Percentiles rank a stretch among this genome's conserved stretches.
These are phyloP conservation scores for Sialis lutaria DNA, from an alignment of 2,888 invertebrate species.

Conservation along the genomic window DNA sequence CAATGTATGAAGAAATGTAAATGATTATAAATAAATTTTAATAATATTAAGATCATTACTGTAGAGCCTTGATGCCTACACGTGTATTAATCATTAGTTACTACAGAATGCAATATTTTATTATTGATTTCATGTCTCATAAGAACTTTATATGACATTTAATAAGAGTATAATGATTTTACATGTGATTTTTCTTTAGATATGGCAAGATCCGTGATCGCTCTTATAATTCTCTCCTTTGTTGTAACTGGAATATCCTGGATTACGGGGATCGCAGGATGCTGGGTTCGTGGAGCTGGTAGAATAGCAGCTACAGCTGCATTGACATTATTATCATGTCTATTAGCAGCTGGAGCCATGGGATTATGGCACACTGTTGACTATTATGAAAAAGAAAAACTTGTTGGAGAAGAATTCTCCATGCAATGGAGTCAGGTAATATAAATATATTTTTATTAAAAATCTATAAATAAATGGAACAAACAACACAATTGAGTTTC, in stretches of 20 bases:
- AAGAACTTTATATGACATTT: too few species aligned
- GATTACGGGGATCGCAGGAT: slow-evolving; percentile 91
- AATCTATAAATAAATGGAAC: too few species aligned
- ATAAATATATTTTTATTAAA: neutral
- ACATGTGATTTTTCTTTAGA: slow-evolving; percentile 25
- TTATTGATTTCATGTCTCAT: too few species aligned
- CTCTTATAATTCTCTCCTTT: slow-evolving; percentile 84
- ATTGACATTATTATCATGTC: slow-evolving; percentile 69
- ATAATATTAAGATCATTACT: too few species aligned
- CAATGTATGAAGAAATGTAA: too few species aligned
- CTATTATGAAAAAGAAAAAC: slow-evolving; percentile 87
- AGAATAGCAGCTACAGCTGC: slow-evolving; percentile 89
- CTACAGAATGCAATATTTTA: too few species aligned
- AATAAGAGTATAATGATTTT: too few species aligned
- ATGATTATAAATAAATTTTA: too few species aligned
- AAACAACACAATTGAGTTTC: too few species aligned
- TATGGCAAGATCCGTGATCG: slow-evolving; percentile 86
- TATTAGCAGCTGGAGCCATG: slow-evolving; percentile 86
- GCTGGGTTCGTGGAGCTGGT: slow-evolving; percentile 88
- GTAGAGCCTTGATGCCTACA: too few species aligned
- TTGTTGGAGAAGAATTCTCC: slow-evolving; percentile 81
- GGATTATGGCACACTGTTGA: slow-evolving; percentile 92
- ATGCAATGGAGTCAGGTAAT: slow-evolving; percentile 81
- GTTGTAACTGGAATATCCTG: slow-evolving; percentile 83
- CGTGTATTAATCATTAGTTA: too few species aligned